These are phyloP conservation scores for Caenorhabditis imperialis DNA, from an alignment of 2,888 invertebrate genomes.

Conservation along the genomic window DNA sequence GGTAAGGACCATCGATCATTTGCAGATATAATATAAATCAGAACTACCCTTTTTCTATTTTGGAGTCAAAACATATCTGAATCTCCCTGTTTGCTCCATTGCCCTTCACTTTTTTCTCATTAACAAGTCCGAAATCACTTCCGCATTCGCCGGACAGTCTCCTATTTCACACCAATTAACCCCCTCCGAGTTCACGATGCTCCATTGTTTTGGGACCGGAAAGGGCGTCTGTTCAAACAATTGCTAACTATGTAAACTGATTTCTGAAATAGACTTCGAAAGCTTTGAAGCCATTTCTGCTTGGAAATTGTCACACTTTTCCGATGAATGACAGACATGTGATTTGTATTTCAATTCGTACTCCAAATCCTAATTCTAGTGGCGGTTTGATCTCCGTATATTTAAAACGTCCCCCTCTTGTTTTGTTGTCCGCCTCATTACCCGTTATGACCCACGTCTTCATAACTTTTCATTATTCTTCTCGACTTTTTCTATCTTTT, in stretches of 20 bases:
- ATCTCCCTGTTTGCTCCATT: conserved; percentile 6
- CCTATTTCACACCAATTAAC: conserved; percentile 1
- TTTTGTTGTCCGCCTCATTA: conserved; percentile 31
- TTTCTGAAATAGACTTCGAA: conserved; percentile 28
- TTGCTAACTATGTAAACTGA: conserved; percentile 12
- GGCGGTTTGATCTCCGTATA: background rate
- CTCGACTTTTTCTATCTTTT: background rate
- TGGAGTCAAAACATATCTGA: conserved; percentile 2
- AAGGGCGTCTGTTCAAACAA: conserved; percentile 38
- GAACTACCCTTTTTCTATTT: too few relatives aligned
- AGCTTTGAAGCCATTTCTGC: conserved; percentile 12
- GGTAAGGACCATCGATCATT: too few relatives aligned
- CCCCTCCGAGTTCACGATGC: background rate
- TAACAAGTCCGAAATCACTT: too few relatives aligned
- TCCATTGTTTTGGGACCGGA: too few relatives aligned
- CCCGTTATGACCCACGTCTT: conserved; percentile 34
- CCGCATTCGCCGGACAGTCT: background rate
- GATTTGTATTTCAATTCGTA: background rate
- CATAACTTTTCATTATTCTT: conserved; percentile 28
- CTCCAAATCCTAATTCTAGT: background rate
- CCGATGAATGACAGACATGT: too few relatives aligned
- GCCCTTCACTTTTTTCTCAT: background rate
- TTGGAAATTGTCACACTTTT: too few relatives aligned
- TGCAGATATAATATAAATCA: too few relatives aligned
- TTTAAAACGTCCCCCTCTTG: background rate